Percentiles rank a stretch among this genome's conserved stretches.
phyloP scores from a whole-genome alignment of 2,113 vertebrate genomes.

The Mionectes macconnelli region DNA sequence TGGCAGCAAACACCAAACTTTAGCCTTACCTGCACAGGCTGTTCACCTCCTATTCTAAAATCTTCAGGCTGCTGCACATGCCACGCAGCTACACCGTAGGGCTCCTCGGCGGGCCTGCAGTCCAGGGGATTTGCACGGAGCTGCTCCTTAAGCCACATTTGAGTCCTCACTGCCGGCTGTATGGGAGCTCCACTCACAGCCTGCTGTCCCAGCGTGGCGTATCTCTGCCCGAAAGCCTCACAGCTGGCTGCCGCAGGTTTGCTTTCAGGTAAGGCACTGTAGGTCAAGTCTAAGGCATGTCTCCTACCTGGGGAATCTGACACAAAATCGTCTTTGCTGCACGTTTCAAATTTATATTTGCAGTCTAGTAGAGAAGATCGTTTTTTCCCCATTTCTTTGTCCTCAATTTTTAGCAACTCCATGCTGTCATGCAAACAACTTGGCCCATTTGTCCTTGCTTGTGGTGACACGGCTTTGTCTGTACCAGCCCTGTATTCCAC shows the following conservation, averaged over 20 bases:
- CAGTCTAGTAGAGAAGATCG: constrained; percentile 74
- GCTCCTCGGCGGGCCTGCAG: constrained; percentile 73
- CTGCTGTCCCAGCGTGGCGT: constrained; percentile 74
- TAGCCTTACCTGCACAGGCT: constrained; percentile 78
- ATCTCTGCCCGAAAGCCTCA: constrained; percentile 70
- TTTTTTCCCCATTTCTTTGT: constrained; percentile 73
- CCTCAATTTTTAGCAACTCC: constrained; percentile 75
- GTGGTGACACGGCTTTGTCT: constrained; percentile 69
- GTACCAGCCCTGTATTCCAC: constrained; percentile 67
- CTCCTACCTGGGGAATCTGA: constrained; percentile 77
- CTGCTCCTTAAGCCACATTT: constrained; percentile 96
- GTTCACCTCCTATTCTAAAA: constrained; percentile 67
- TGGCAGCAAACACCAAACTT: constrained; percentile 67
- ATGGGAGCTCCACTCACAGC: constrained; percentile 81
- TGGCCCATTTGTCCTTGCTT: constrained; percentile 70
- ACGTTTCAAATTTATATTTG: constrained; percentile 79
- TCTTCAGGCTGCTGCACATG: constrained; percentile 76
- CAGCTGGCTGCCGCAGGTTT: constrained; percentile 42
- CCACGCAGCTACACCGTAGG: constrained; percentile 68
- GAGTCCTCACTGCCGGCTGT: constrained; percentile 87
- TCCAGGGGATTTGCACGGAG: constrained; percentile 82
- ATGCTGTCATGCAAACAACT: constrained; percentile 75
- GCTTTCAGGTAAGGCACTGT: constrained; percentile 86
- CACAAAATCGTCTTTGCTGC: constrained; percentile 73
- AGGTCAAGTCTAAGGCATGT: constrained; percentile 83